Base-by-base conservation (phyloP, 2,888 invertebrate species). In the Stegana nigrithorax region DNA sequence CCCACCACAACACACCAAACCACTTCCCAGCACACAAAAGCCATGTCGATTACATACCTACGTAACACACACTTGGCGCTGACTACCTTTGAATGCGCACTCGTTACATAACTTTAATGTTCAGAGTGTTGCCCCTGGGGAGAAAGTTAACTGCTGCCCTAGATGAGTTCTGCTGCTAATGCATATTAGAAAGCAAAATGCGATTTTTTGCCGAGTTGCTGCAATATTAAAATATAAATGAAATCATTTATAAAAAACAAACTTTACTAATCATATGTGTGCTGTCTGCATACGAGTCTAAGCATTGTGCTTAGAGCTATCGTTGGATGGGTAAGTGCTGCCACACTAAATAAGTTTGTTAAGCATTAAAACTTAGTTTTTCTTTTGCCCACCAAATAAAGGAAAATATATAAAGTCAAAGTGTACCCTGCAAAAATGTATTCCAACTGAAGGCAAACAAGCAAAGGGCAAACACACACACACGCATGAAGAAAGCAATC, bases 291-390 rank as follows among this genome's bases (percentile, higher is more conserved):
- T n/a, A n/a, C n/a, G n/a, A n/a, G n/a, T n/a, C n/a, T n/a, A n/a
- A n/a, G n/a, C n/a, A n/a, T n/a, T n/a, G n/a, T n/a, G n/a, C n/a
- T n/a, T n/a, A n/a, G n/a, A n/a, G n/a, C n/a, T n/a, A n/a, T n/a
- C n/a, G n/a, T n/a, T n/a, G n/a, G n/a, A n/a, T n/a, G n/a, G n/a
- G n/a, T n/a, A n/a, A n/a, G n/a, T n/a, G n/a, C n/a, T n/a, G n/a
- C n/a, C n/a, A n/a, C n/a, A n/a, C 32, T 53, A 53, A 53, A 29
- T 21, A 53, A 53, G 32, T 29, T 53, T 53, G 53, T 32, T 29
- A 29, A 53, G 32, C 32, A 53, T 53, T 32, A 53, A 53, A 53
- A 53, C 17, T 21, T 47, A 36, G 36, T 36, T 36, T 36, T 36
- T 10, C n/a, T n/a, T 36, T 4, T 36, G 14, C 36, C 4, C n/a